Base-by-base conservation (phyloP, 2,888 invertebrate genomes). In the Emmelina monodactyla region DNA sequence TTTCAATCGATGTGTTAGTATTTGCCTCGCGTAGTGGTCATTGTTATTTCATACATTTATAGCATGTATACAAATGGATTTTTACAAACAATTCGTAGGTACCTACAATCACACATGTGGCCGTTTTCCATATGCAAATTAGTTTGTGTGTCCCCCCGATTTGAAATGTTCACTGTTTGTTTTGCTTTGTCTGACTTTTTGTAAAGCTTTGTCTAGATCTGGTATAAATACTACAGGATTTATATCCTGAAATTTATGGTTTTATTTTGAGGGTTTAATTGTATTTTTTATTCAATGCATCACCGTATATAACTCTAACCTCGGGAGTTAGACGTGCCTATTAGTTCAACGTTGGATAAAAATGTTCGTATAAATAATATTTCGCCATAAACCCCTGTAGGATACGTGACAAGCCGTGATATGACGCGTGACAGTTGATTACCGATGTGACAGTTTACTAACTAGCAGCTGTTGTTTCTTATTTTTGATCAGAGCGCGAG, bases 101-200 rank as follows among this genome's bases (percentile, higher is more conserved):
- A 10, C 11, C n/a, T 11, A 25, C 25, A 25, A 10, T 52, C 65
- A 60, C 66, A 70, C 66, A 67, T 70, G 66, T 57, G 64, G 55
- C 60, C 55, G 50, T 63, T 67, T 68, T 66, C 68, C 73, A 64
- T 73, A 78, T 76, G 78, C 71, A 78, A 78, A 78, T 76, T 54
- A 65, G 58, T 60, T 50, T 51, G 62, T 62, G 51, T 50, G 5
- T 5, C 19, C 73, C 71, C 71, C 60, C 46, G 57, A 63, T 68
- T 68, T 65, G 62, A 65, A 66, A 28, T 22, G 60, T 62, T 53
- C 49, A 45, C 50, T 69, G 65, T 73, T 75, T 73, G 73, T 68
- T 72, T 76, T 72, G 69, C 55, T 61, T 63, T 60, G 62, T 59
- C 56, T 54, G 52, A 54, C 40, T 46, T 46, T 42, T 39, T 25